Base-by-base conservation (phyloP, 2,888 invertebrate genomes). In the Tromatobia lineatoria region DNA sequence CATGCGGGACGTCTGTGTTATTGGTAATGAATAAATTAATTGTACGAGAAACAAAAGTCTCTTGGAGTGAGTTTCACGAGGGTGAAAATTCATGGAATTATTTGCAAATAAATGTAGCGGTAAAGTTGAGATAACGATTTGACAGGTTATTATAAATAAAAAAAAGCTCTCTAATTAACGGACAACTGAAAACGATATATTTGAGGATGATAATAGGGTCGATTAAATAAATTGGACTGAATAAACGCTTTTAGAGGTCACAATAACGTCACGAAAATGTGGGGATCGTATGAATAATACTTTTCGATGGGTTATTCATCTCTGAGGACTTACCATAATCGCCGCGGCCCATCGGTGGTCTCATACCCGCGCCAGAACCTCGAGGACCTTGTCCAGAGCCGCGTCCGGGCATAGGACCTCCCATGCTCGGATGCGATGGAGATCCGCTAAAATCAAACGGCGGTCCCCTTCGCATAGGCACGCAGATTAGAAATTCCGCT, bases 301-400 rank as follows among this genome's bases (percentile, higher is more conserved):
- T 7, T 11, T 47, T 29, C 11, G n/a, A 66, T 73, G 61, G 54
- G 59, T 59, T 80, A 80, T 81, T 73, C 59, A 7, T 34, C 11
- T 11, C 34, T 15, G 77, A 73, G 38, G 87, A 96, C 98, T 97
- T 96, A 98, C 98, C 98, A 95, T 98, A 98, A 94, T 98, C 98
- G 89, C 97, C 97, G 91, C 97, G 96, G 88, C 97, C 96, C 96
- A 97, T 96, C 85, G 96, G 96, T 92, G 96, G 95, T 94, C 97
- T 94, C 94, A 95, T 95, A 89, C 95, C 94, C 87, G 94, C 95
- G 84, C 95, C 94, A 77, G 94, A 94, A 59, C 94, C 94, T 42
- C 94, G 93, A 82, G 94, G 94, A 90, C 94, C 94, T 85, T 93
- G 93, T 70, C 95, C 94, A 85, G 94, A 94, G 89, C 96, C 95